Base-by-base conservation (phyloP, 2,797 vertebrate species). In the Catharus ustulatus region DNA sequence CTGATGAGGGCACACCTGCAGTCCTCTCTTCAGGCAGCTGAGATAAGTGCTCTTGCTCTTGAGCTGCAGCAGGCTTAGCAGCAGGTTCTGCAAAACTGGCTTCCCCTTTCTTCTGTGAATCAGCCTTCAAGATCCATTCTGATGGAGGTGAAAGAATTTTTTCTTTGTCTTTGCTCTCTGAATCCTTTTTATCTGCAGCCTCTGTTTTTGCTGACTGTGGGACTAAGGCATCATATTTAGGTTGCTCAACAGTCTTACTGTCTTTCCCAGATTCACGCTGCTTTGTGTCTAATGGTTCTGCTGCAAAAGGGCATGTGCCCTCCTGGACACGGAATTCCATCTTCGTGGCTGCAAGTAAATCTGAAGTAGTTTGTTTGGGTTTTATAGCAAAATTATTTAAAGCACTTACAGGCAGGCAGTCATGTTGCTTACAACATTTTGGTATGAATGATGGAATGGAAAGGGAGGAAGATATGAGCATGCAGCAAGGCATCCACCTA, bases 331-430 rank as follows among this genome's bases (percentile, higher is more conserved):
- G 98, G 96, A 98, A 98, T 91, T 99, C 99, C 99, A 99, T 99
- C 99, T 99, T 99, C 98, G 98, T 98, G 97, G 99, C 99, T 99
- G 99, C 97, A 99, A 99, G 97, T 97, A 99, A 98, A 99, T 98
- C 99, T 99, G 98, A 98, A 99, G 98, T 98, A 98, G 98, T 98
- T 98, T 98, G 98, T 98, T 98, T 98, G 98, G 96, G 97, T 97
- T 98, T 98, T 95, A 97, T 64, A 97, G 97, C 66, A 97, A 45
- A 86, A 97, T 95, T 94, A 97, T 76, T 97, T 87, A 96, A 95
- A 97, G 92, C 84, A 97, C 90, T 96, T 97, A 97, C n/a, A 97
- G 91, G 94, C 96, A 98, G 83, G 94, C 97, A 98, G 84, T 96
- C 87, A 95, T 4, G 29, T 96, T 95, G 91, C 92, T 96, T 95